Evolutionary conservation across 2,113 vertebrate species (phyloP).

Genomic region (Salvator merianae): DNA sequence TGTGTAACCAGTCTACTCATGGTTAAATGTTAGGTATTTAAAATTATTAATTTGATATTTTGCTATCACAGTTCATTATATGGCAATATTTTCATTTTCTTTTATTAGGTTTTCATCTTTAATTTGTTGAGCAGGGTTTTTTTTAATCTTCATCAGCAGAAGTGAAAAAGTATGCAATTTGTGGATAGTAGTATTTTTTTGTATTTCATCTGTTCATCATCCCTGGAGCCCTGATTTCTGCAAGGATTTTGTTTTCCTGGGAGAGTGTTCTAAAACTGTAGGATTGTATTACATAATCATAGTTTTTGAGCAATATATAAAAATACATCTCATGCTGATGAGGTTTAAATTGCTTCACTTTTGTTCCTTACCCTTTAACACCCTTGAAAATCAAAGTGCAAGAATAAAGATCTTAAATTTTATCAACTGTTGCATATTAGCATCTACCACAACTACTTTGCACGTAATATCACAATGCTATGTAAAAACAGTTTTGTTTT

Average conservation of each 20-base stretch:
- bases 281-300: too few relatives aligned
- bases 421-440: slow-evolving; percentile 24
- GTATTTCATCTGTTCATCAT: too few relatives aligned
- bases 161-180: too few relatives aligned
- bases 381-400: background rate
- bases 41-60: background rate
- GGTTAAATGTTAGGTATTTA: background rate
- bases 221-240: too few relatives aligned
- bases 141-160: too few relatives aligned
- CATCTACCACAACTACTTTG: background rate
- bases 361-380: slow-evolving; percentile 10
- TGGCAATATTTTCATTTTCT: background rate
- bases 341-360: background rate
- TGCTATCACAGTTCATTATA: too few relatives aligned
- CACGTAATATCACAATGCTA: slow-evolving; percentile 21
- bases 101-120: background rate
- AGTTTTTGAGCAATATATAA: too few relatives aligned
- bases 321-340: background rate
- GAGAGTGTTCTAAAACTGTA: too few relatives aligned
- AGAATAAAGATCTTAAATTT: background rate
- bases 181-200: too few relatives aligned
- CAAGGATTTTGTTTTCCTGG: too few relatives aligned
- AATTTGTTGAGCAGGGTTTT: too few relatives aligned
- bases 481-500: background rate
- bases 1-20: too few relatives aligned